A percentile compares a stretch with the other conserved stretches of the same genome.
These are phyloP conservation scores for Drosophila ananassae DNA, from an alignment of 1,140 invertebrate genomes.

Conservation along the genomic window DNA sequence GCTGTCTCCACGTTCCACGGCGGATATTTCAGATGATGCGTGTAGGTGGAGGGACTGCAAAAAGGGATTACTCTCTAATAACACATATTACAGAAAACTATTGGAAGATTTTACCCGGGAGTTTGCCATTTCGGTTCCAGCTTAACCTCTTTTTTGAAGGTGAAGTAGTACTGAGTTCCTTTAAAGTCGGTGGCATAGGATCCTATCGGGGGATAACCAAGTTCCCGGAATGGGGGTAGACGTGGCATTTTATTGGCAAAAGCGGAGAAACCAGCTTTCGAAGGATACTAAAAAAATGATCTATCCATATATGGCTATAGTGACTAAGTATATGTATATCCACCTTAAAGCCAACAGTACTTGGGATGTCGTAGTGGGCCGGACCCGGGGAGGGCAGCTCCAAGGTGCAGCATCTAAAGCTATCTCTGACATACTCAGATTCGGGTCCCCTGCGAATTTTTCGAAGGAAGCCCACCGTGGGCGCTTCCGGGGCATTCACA, in stretches of 20 bases:
- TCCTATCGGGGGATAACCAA: slow-evolving; percentile 54
- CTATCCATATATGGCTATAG: background rate
- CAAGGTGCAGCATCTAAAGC: slow-evolving; percentile 34
- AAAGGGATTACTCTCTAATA: background rate
- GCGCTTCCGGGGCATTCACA: slow-evolving; percentile 62
- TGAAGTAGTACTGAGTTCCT: slow-evolving; percentile 30
- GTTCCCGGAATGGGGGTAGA: slow-evolving; percentile 22
- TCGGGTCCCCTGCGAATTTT: slow-evolving; percentile 52
- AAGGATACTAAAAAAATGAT: slow-evolving; percentile 56
- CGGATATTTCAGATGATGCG: slow-evolving; percentile 44
- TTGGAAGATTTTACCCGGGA: slow-evolving; percentile 55
- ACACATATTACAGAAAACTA: background rate
- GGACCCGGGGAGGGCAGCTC: slow-evolving; percentile 38
- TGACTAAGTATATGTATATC: background rate
- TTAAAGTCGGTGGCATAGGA: slow-evolving; percentile 43
- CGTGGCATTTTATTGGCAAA: slow-evolving; percentile 69
- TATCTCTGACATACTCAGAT: slow-evolving; percentile 28
- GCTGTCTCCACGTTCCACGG: slow-evolving; percentile 51
- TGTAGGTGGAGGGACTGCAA: slow-evolving; percentile 62
- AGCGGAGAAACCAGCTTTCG: slow-evolving; percentile 65
- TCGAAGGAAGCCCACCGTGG: slow-evolving; percentile 66
- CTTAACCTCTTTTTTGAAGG: slow-evolving; percentile 38
- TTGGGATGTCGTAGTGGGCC: slow-evolving; percentile 42
- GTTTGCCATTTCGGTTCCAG: slow-evolving; percentile 53
- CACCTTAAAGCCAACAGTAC: slow-evolving; percentile 54